A percentile compares a stretch with the other conserved stretches of the same genome.
Conservation (phyloP, 2,888 invertebrate species). For the Dolomedes plantarius region DNA sequence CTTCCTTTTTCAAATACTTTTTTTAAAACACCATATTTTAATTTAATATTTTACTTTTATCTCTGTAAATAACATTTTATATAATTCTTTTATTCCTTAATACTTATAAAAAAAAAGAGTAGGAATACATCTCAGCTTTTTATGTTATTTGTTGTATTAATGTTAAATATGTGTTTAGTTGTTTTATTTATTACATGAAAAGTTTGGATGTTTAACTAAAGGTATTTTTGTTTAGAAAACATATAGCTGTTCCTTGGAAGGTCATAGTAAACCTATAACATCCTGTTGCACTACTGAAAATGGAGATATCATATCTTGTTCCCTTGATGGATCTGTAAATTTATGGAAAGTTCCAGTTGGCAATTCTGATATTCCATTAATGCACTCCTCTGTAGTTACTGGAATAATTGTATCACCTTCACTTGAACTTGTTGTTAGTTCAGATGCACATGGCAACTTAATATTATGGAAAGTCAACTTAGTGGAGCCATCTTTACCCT, state of each 20-base stretch:
- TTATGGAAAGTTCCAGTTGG: constrained; percentile 42
- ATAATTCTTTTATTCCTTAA: too few relatives aligned
- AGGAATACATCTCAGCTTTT: too few relatives aligned
- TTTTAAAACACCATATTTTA: too few relatives aligned
- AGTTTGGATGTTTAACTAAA: too few relatives aligned
- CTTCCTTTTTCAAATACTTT: too few relatives aligned
- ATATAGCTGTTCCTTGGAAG: constrained; percentile 46
- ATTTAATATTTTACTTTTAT: too few relatives aligned
- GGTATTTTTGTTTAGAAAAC: constrained; percentile 30
- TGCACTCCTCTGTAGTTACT: constrained; percentile 33
- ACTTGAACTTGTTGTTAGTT: constrained; percentile 19
- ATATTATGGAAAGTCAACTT: constrained; percentile 42
- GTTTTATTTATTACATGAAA: too few relatives aligned
- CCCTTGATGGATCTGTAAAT: constrained; percentile 55
- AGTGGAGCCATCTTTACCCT: background rate
- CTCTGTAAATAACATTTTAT: too few relatives aligned
- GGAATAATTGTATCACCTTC: constrained; percentile 1
- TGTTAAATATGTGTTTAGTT: too few relatives aligned
- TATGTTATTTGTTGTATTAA: too few relatives aligned
- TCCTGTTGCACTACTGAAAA: constrained; percentile 40
- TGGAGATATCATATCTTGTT: constrained; percentile 47
- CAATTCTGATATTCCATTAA: background rate
- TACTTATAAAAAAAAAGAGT: too few relatives aligned
- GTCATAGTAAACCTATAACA: constrained; percentile 51
- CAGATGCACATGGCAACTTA: constrained; percentile 43